Percentiles rank a stretch among this genome's conserved stretches.
Evolutionary conservation across 2,113 vertebrate genomes (phyloP).

Genomic region (Xenotilapia caudafasciata): DNA sequence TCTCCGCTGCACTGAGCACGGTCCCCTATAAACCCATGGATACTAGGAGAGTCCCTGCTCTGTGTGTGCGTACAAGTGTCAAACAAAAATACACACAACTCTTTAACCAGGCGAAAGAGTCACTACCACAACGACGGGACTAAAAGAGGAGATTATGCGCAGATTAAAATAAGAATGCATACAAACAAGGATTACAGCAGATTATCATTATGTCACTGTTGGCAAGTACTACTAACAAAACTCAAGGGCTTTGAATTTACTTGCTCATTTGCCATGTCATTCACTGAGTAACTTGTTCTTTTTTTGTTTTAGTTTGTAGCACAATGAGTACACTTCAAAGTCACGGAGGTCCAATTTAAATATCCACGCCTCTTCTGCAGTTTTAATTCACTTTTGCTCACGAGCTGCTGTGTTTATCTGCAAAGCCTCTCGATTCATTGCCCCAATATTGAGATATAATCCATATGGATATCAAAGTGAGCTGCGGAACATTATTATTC

Average conservation of each 20-base stretch:
- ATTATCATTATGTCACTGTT: slow-evolving; percentile 48
- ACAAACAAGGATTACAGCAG: slow-evolving; percentile 47
- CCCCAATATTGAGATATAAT: not conserved
- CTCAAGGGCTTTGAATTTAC: not conserved
- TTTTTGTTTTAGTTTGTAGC: not conserved
- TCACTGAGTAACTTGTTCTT: not conserved
- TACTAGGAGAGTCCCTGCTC: not conserved
- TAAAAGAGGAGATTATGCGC: slow-evolving; percentile 33
- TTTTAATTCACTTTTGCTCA: not conserved
- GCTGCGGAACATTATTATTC: not conserved
- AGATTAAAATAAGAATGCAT: slow-evolving; percentile 55
- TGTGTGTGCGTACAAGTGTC: not conserved
- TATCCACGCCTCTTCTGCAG: not conserved
- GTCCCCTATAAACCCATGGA: not conserved
- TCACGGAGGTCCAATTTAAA: not conserved
- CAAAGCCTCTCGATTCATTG: not conserved
- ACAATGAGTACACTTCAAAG: not conserved
- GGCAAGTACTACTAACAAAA: not conserved
- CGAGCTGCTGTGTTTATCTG: not conserved
- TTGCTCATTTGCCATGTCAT: not conserved
- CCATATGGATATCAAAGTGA: not conserved
- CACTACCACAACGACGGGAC: not conserved
- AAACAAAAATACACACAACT: not conserved
- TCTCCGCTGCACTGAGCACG: not conserved
- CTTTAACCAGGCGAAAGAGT: not conserved